A percentile compares a stretch with the other conserved stretches of the same genome.
phyloP scores from a whole-genome alignment of 1,140 invertebrate species.

The Campoletis sonorensis region DNA sequence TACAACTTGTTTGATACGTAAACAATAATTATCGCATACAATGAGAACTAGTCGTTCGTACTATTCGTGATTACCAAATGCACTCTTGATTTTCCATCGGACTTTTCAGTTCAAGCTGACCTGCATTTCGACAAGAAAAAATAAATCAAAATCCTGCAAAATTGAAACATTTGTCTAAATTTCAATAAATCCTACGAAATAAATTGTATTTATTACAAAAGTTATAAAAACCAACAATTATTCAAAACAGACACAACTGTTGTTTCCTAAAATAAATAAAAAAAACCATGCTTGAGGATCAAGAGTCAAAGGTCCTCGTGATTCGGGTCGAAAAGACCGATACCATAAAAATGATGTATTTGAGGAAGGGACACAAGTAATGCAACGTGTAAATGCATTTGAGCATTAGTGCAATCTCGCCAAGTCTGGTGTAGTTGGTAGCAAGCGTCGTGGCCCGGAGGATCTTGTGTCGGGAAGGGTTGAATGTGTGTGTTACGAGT shows the following conservation, averaged over 20 bases:
- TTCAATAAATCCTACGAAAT: no score
- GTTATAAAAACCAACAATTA: no score
- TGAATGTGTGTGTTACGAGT: background rate
- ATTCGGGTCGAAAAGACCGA: background rate
- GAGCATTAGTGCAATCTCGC: constrained; percentile 59
- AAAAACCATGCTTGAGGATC: background rate
- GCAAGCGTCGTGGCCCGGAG: background rate
- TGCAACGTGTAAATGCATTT: constrained; percentile 58
- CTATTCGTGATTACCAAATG: constrained; percentile 3
- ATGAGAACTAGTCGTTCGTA: constrained; percentile 35
- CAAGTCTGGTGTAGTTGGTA: constrained; percentile 43
- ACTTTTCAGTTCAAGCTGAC: no score
- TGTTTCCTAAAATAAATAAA: background rate
- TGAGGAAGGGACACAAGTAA: constrained; percentile 42
- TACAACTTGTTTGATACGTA: constrained; percentile 36
- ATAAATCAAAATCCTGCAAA: no score
- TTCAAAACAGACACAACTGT: no score
- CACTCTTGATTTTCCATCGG: background rate
- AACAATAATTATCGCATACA: constrained; percentile 47
- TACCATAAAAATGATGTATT: background rate
- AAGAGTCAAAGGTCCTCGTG: background rate
- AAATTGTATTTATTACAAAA: no score
- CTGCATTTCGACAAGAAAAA: no score
- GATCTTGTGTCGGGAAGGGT: background rate
- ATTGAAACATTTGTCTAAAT: no score